Evolutionary conservation across 35 echinoderm and acorn worm genomes (phyloP).

Genomic region (Acanthaster planci): DNA sequence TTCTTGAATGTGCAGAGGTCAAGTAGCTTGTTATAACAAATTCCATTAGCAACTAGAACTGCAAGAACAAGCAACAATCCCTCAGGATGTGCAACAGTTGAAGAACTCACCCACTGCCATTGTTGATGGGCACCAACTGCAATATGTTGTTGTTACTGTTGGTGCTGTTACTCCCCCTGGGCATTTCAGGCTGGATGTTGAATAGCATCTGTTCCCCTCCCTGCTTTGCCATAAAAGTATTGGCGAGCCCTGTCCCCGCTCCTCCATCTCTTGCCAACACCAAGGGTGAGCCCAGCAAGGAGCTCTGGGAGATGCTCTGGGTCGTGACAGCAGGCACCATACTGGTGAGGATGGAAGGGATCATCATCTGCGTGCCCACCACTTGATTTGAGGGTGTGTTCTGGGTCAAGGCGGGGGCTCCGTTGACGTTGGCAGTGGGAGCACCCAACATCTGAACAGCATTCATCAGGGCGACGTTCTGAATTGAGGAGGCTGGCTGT

Average conservation of each 20-base stretch:
- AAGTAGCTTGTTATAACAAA: too few relatives aligned
- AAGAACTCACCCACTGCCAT: neutral
- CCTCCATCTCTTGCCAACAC: neutral
- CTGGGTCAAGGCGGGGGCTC: neutral
- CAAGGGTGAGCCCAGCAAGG: neutral
- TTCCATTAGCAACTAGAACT: too few relatives aligned
- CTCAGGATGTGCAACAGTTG: neutral
- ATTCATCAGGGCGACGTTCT: neutral
- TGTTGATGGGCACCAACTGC: conserved; percentile 15
- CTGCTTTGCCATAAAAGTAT: neutral
- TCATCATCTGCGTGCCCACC: conserved; percentile 16
- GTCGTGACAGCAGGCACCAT: neutral
- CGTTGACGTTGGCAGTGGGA: neutral
- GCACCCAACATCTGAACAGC: neutral
- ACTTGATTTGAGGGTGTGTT: neutral
- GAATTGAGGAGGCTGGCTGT: neutral
- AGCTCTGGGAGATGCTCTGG: neutral
- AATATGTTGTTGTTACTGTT: conserved; percentile 20
- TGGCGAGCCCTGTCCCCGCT: neutral
- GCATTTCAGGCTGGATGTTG: neutral
- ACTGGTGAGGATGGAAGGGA: conserved; percentile 12
- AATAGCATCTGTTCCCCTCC: conserved; percentile 21
- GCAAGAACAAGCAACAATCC: too few relatives aligned
- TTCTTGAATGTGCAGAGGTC: too few relatives aligned
- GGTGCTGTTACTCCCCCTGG: conserved; percentile 8